Evolutionary conservation across 2,888 invertebrate species (phyloP).

Genomic region (Tinea trinotella): DNA sequence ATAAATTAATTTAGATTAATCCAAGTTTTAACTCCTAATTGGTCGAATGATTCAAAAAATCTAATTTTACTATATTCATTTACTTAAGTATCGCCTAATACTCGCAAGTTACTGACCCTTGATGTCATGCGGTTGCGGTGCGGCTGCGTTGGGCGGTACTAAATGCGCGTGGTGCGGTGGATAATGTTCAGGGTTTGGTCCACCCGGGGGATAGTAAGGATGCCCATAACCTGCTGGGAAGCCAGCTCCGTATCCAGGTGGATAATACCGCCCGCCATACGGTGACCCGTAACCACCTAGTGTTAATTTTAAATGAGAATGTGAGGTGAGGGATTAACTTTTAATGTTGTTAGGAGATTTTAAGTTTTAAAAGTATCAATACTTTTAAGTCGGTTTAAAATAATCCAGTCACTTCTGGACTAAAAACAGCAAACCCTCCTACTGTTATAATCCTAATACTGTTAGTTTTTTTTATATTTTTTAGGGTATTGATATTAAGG

Average conservation of each 20-base stretch:
- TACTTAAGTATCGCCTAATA: neutral
- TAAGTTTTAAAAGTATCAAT: no score
- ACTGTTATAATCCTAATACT: no score
- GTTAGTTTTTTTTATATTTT: no score
- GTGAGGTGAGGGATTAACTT: neutral
- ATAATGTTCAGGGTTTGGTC: constrained; percentile 37
- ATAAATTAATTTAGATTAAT: no score
- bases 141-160: constrained; percentile 23
- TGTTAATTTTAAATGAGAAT: constrained; percentile 10
- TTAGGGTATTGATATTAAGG: no score
- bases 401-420: no score
- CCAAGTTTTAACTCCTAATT: no score
- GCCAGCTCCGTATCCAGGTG: constrained; percentile 38
- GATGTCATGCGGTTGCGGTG: constrained; percentile 23
- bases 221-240: constrained; percentile 27
- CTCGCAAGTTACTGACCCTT: constrained; percentile 8
- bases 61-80: no score
- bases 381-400: no score
- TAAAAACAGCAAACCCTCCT: no score
- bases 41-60: no score
- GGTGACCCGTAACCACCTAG: constrained; percentile 45
- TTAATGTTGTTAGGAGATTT: no score
- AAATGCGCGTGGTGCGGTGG: constrained; percentile 22
- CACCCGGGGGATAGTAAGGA: constrained; percentile 24
- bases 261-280: constrained; percentile 56